Conservation (phyloP, 2,888 invertebrate species). For the Drosophila helvetica region DNA sequence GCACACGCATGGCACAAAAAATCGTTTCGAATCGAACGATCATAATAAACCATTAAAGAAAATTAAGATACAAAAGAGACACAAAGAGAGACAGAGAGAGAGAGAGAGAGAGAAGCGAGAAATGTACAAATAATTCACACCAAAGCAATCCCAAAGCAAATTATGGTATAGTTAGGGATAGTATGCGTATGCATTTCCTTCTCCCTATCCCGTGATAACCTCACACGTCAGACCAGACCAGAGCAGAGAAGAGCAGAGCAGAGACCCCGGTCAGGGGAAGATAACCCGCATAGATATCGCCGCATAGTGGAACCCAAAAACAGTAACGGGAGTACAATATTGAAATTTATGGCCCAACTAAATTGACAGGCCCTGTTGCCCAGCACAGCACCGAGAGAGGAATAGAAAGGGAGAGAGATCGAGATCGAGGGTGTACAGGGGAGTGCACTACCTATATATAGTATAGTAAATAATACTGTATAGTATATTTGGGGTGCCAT, state of each 20-base stretch:
- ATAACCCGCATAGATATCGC: slow-evolving; percentile 81
- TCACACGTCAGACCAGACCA: slow-evolving; percentile 13
- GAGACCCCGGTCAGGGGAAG: slow-evolving; percentile 24
- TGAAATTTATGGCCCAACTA: slow-evolving; percentile 80
- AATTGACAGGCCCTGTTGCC: slow-evolving; percentile 73
- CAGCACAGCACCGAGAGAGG: neutral
- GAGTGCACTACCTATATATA: neutral
- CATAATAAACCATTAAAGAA: slow-evolving; percentile 75
- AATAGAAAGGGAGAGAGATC: neutral
- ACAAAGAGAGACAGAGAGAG: slow-evolving; percentile 10
- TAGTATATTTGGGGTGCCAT: slow-evolving; percentile 20
- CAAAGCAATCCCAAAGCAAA: slow-evolving; percentile 69
- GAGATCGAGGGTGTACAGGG: neutral
- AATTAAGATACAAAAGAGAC: slow-evolving; percentile 68
- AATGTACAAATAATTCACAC: slow-evolving; percentile 68
- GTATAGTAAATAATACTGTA: slow-evolving; percentile 6
- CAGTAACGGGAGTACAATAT: slow-evolving; percentile 56
- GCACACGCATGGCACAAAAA: slow-evolving; percentile 32
- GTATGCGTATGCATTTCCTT: slow-evolving; percentile 29
- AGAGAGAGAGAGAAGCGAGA: slow-evolving; percentile 4
- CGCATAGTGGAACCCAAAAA: slow-evolving; percentile 40
- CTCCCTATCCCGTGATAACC: slow-evolving; percentile 41
- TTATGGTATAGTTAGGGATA: slow-evolving; percentile 45
- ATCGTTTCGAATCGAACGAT: slow-evolving; percentile 31
- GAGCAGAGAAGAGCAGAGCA: neutral